A percentile compares a stretch with the other conserved stretches of the same genome.
These are phyloP conservation scores for Spodoptera frugiperda DNA, from an alignment of 1,140 invertebrate genomes.

Conservation along the genomic window DNA sequence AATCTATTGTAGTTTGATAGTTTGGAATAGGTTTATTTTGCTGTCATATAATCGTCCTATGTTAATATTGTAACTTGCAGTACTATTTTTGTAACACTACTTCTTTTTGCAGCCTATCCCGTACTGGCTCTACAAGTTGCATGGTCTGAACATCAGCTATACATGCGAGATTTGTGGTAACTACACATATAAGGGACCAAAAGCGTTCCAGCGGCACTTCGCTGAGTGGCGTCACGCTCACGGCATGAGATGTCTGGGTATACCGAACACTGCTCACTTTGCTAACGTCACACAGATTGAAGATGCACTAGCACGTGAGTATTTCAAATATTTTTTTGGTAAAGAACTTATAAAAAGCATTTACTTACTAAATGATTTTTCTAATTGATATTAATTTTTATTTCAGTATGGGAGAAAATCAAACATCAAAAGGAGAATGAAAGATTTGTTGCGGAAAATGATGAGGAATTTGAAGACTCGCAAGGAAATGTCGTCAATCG, in stretches of 20 bases:
- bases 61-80: no score
- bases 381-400: not conserved
- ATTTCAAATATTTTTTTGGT: not conserved
- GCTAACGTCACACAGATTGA: constrained; percentile 99
- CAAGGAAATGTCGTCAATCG: constrained; percentile 99
- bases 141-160: constrained; percentile 99
- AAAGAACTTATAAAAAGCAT: no score
- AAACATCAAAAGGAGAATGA: constrained; percentile 98
- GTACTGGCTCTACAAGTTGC: constrained; percentile 99
- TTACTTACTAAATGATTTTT: not conserved
- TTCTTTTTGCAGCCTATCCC: constrained; percentile 87
- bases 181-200: constrained; percentile 99
- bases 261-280: constrained; percentile 99
- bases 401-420: constrained; percentile 97
- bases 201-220: constrained; percentile 99
- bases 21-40: no score
- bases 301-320: constrained; percentile 96
- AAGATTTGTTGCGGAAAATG: constrained; percentile 98
- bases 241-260: constrained; percentile 99
- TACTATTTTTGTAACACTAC: no score
- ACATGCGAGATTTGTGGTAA: constrained; percentile 99
- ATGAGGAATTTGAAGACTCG: constrained; percentile 99
- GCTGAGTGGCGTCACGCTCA: constrained; percentile 99
- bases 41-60: no score
- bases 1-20: no score